phyloP scores from a whole-genome alignment of 1,140 invertebrate genomes.

The Drosophila varians region DNA sequence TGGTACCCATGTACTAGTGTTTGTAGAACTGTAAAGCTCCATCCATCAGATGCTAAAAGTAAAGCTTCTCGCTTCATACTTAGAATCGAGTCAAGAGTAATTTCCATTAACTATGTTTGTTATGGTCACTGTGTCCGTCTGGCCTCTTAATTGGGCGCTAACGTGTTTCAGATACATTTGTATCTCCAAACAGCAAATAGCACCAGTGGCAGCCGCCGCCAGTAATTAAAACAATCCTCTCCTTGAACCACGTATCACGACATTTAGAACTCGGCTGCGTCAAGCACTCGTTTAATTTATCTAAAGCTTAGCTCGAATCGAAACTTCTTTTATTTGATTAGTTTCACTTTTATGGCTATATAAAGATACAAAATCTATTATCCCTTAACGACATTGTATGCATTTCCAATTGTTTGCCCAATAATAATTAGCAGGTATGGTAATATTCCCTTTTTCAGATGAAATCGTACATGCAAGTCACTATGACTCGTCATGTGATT shows the following conservation, averaged over 20 bases:
- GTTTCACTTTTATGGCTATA: not conserved
- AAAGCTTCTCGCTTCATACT: slow-evolving; percentile 48
- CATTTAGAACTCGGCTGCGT: slow-evolving; percentile 70
- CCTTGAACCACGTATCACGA: slow-evolving; percentile 70
- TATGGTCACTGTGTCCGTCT: slow-evolving; percentile 63
- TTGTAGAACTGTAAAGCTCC: slow-evolving; percentile 5
- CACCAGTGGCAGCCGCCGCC: slow-evolving; percentile 15
- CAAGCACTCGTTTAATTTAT: slow-evolving; percentile 28
- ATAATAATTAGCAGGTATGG: slow-evolving; percentile 20
- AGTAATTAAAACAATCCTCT: slow-evolving; percentile 67
- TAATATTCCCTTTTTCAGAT: not conserved
- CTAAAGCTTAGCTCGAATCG: slow-evolving; percentile 19
- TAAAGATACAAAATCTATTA: not conserved
- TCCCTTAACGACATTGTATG: not conserved
- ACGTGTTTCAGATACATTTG: slow-evolving; percentile 80
- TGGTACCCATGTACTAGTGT: slow-evolving; percentile 10
- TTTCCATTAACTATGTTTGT: slow-evolving; percentile 75
- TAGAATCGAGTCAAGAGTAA: slow-evolving; percentile 72
- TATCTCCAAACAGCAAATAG: slow-evolving; percentile 58
- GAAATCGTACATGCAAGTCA: slow-evolving; percentile 24
- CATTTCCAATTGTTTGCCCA: not conserved
- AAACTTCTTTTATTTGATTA: slow-evolving; percentile 15
- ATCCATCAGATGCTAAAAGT: slow-evolving; percentile 48
- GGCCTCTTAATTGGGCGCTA: slow-evolving; percentile 76
- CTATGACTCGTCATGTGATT: slow-evolving; percentile 14